Evolutionary conservation across 2,113 vertebrate species (phyloP), one percentile per base, ranked within the genome.

Genomic region (Origma solitaria): DNA sequence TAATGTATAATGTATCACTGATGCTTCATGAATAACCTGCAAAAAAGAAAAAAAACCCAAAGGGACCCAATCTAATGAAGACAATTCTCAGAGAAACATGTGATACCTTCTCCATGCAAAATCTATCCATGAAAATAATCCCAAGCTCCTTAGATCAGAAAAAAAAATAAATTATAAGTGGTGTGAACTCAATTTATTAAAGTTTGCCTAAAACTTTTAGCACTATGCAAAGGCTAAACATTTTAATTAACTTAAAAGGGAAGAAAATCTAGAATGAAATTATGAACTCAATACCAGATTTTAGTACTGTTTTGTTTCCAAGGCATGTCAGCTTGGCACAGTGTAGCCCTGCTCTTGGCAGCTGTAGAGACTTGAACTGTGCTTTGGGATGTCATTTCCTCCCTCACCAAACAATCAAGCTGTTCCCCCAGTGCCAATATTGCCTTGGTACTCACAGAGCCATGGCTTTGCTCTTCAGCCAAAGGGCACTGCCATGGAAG

Each of bases 381-480:
- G 49, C 37, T 87, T 82, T 71, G 47, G 22, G n/a, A 38, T 53
- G 15, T 6, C 37, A 72, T 62, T 38, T 71, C 22, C 19, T 31
- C 42, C 13, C 61, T 75, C 70, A 62, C 16, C 51, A 65, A 7
- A 45, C n/a, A n/a, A 19, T 12, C 0, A 0, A 77, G 31, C 56
- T 24, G 22, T 8, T 33, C 45, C 20, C 21, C 6, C 37, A 1
- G 0, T 6, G 30, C 47, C n/a, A 38, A 1, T 6, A 0, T 38
- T 58, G 35, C 57, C 51, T 33, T 42, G 38, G 30, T 7, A 10
- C 24, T 54, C 61, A 12, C 2, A 54, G 33, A 35, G 56, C 49
- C 14, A 2, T 0, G 30, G 2, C n/a, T 44, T 6, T 19, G 16
- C 57, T 28, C 19, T 30, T 12, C 38, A 51, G 90, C 56, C 45